Evolutionary conservation across 2,888 invertebrate genomes (phyloP).

Genomic region (Melieria picta): DNA sequence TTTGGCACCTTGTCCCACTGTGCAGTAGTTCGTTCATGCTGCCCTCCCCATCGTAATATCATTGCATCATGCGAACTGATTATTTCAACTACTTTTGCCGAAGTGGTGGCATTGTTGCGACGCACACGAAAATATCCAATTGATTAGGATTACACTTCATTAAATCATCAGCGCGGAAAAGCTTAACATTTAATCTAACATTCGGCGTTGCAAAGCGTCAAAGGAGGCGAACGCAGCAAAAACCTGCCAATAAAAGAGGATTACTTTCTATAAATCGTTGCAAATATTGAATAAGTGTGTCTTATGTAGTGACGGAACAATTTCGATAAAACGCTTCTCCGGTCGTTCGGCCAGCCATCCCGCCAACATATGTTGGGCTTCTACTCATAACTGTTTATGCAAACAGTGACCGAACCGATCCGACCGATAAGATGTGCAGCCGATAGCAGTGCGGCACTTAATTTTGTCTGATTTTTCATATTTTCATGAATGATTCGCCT

Average conservation of each 20-base stretch:
- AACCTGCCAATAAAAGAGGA: constrained; percentile 38
- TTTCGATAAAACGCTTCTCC: too few species aligned
- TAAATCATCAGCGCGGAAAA: constrained; percentile 41
- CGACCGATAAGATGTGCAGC: too few species aligned
- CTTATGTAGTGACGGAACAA: background rate
- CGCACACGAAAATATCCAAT: constrained; percentile 48
- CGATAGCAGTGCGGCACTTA: too few species aligned
- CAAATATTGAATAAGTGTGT: constrained; percentile 28
- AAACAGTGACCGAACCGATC: constrained; percentile 10
- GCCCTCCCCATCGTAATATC: too few species aligned
- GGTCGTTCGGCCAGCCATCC: too few species aligned
- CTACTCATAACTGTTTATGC: constrained; percentile 55
- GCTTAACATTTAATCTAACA: constrained; percentile 23
- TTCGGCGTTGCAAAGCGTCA: constrained; percentile 49
- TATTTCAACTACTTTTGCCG: background rate
- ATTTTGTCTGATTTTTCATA: background rate
- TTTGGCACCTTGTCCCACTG: constrained; percentile 10
- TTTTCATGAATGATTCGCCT: background rate
- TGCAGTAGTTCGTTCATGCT: background rate
- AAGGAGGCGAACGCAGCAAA: constrained; percentile 36
- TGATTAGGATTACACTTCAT: constrained; percentile 55
- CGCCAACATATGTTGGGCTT: constrained; percentile 56
- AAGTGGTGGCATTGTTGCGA: background rate
- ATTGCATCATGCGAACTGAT: too few species aligned
- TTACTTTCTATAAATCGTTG: constrained; percentile 6